These are phyloP conservation scores for Apteryx owenii DNA, from an alignment of 2,113 vertebrate species.

Conservation along the genomic window DNA sequence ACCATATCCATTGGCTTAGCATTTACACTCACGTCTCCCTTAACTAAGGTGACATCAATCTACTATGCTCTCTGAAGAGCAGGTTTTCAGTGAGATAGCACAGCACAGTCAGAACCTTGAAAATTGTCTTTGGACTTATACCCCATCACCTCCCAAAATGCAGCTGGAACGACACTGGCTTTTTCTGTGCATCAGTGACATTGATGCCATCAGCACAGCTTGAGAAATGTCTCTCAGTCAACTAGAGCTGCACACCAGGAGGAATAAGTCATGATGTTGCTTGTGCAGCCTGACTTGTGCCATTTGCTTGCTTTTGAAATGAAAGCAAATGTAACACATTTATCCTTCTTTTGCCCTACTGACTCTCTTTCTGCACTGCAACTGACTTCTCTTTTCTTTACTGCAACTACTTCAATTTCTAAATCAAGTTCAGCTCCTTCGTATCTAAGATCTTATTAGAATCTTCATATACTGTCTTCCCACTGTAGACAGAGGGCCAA, in stretches of 20 bases:
- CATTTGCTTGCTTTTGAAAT: accelerated
- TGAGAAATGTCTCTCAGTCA: neutral
- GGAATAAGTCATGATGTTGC: neutral
- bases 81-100: neutral
- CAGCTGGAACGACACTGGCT: neutral
- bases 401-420: neutral
- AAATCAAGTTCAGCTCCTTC: neutral
- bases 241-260: neutral
- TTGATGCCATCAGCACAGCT: neutral
- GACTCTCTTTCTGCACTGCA: neutral
- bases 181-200: neutral
- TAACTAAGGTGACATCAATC: neutral
- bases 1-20: neutral
- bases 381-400: neutral
- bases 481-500: accelerated
- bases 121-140: neutral
- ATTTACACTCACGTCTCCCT: neutral
- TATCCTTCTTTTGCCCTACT: neutral
- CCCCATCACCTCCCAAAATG: neutral
- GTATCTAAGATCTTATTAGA: neutral
- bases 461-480: neutral
- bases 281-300: neutral
- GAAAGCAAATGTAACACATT: neutral
- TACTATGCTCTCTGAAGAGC: neutral
- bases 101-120: neutral